Evolutionary conservation across 2,888 invertebrate species (phyloP).

Genomic region (Andrena marginata): DNA sequence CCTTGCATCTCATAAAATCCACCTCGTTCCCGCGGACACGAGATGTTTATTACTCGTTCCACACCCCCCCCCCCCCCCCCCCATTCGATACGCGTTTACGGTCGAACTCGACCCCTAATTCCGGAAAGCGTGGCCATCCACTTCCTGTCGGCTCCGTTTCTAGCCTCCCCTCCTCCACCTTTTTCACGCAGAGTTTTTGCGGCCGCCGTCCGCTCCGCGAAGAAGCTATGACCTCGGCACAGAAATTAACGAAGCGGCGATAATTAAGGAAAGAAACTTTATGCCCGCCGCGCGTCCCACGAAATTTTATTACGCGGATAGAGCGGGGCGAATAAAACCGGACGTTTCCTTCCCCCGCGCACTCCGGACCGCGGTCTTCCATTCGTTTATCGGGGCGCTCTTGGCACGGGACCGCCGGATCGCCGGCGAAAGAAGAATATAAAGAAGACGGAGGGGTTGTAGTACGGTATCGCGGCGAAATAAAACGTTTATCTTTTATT

Average conservation of each 20-base stretch:
- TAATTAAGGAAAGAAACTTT: constrained; percentile 76
- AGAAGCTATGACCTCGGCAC: constrained; percentile 58
- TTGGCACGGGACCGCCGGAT: constrained; percentile 28
- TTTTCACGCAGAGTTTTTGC: constrained; percentile 43
- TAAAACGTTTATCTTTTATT: constrained; percentile 37
- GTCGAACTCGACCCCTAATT: constrained; percentile 70
- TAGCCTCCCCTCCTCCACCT: constrained; percentile 6
- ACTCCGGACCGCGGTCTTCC: constrained; percentile 3
- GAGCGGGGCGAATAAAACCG: constrained; percentile 31
- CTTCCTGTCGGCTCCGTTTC: constrained; percentile 37
- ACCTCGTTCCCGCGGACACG: constrained; percentile 36
- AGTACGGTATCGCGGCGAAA: not conserved
- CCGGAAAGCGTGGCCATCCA: constrained; percentile 68
- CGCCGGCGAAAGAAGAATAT: constrained; percentile 18
- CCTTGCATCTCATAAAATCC: constrained; percentile 44
- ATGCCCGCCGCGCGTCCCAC: constrained; percentile 58
- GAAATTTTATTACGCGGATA: constrained; percentile 63
- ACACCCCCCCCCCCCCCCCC: too few relatives aligned
- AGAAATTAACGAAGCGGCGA: constrained; percentile 76
- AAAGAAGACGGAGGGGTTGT: too few relatives aligned
- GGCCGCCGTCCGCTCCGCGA: constrained; percentile 21
- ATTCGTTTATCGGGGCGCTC: constrained; percentile 30
- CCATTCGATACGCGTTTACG: constrained; percentile 66
- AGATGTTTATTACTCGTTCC: constrained; percentile 53
- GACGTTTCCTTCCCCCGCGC: constrained; percentile 8